phyloP scores from a whole-genome alignment of 2,797 vertebrate genomes.

The Paguma larvata region DNA sequence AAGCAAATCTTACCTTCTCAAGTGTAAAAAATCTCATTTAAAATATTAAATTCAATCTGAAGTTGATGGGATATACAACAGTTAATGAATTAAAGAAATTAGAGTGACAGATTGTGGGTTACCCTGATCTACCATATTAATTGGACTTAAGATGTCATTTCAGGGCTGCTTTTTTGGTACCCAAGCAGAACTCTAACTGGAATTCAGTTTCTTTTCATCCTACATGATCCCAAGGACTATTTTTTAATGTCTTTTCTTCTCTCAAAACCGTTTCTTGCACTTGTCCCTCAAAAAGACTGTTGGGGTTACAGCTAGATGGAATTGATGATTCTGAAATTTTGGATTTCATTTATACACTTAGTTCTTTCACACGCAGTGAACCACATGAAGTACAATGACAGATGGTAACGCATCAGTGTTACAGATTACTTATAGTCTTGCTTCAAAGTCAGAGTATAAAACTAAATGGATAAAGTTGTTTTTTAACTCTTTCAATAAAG shows the following conservation, averaged over 20 bases:
- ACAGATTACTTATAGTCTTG: background rate
- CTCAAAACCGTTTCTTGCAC: slow-evolving; percentile 13
- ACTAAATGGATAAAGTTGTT: background rate
- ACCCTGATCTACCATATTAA: background rate
- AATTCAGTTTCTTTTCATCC: background rate
- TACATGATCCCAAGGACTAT: background rate
- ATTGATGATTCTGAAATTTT: background rate
- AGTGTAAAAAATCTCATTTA: slow-evolving; percentile 34
- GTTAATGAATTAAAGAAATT: slow-evolving; percentile 39
- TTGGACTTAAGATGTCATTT: slow-evolving; percentile 44
- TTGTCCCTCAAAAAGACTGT: background rate
- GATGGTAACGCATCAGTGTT: background rate
- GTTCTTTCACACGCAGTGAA: background rate
- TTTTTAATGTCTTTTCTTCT: background rate
- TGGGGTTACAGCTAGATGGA: background rate
- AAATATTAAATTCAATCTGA: slow-evolving; percentile 2
- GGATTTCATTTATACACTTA: background rate
- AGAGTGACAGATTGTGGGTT: background rate
- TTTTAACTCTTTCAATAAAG: background rate
- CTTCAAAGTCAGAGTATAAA: slow-evolving; percentile 43
- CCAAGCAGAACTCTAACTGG: slow-evolving; percentile 2
- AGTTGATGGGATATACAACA: background rate
- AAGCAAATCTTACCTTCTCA: background rate
- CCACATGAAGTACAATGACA: background rate
- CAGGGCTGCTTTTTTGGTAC: background rate